A percentile compares a stretch with the other conserved stretches of the same genome.
These are phyloP conservation scores for Lepidotrigona ventralis DNA, from an alignment of 1,140 invertebrate genomes.

Conservation along the genomic window DNA sequence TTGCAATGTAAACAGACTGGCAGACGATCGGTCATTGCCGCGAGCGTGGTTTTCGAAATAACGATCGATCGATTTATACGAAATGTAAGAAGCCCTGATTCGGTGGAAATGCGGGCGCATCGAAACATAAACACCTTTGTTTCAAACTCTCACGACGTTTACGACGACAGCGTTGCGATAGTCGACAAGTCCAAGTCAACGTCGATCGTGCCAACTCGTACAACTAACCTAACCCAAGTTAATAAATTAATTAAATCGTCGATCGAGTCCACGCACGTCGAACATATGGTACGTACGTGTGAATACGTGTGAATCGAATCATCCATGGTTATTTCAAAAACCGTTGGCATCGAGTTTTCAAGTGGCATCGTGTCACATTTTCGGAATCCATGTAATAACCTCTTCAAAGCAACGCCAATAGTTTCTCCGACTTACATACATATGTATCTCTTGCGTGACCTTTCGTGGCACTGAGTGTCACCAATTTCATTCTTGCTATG, in stretches of 20 bases:
- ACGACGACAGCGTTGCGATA: not conserved
- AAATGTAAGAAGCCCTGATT: not conserved
- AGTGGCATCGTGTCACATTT: constrained; percentile 15
- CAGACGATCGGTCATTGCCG: constrained; percentile 13
- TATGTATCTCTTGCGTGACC: constrained; percentile 72
- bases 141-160: not conserved
- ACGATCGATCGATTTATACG: not conserved
- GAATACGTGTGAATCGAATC: not conserved
- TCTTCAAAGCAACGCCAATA: constrained; percentile 47
- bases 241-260: not conserved
- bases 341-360: constrained; percentile 53
- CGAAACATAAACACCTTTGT: not conserved
- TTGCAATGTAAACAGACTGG: not conserved
- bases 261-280: not conserved
- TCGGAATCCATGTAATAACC: constrained; percentile 43
- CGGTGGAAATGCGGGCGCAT: not conserved
- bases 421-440: constrained; percentile 63
- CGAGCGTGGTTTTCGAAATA: constrained; percentile 11
- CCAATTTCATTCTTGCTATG: constrained; percentile 60
- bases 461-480: constrained; percentile 76
- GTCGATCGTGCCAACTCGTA: not conserved
- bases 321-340: constrained; percentile 46
- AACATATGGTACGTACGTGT: too few species aligned
- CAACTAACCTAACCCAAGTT: too few species aligned
- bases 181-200: not conserved